A percentile compares a stretch with the other conserved stretches of the same genome.
Conservation (phyloP, 2,888 invertebrate species). For the Ophion obscuratus region DNA sequence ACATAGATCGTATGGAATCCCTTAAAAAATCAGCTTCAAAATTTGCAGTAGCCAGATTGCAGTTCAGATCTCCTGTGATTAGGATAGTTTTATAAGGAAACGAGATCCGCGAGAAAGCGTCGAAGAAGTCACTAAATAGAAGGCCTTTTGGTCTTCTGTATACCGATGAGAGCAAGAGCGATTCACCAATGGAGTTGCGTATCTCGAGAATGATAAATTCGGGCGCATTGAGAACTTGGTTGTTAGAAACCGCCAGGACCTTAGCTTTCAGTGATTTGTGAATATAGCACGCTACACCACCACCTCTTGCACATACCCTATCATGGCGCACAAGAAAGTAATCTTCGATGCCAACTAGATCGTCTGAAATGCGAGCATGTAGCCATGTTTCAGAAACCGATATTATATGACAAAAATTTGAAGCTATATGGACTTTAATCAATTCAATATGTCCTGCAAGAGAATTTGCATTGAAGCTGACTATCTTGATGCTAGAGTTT, state of each 20-base stretch:
- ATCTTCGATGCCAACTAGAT: neutral
- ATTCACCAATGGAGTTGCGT: neutral
- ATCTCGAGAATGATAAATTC: slow-evolving; percentile 36
- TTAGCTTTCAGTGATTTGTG: slow-evolving; percentile 38
- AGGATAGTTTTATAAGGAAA: too few species aligned
- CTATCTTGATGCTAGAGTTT: too few species aligned
- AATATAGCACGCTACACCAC: slow-evolving; percentile 47
- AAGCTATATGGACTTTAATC: neutral
- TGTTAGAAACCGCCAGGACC: neutral
- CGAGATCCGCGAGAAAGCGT: too few species aligned
- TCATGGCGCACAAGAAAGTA: slow-evolving; percentile 44
- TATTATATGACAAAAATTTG: slow-evolving; percentile 19
- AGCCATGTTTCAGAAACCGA: slow-evolving; percentile 30
- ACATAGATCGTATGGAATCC: too few species aligned
- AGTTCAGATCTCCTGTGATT: too few species aligned
- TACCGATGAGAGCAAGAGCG: too few species aligned
- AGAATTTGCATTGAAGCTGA: neutral
- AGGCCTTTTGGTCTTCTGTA: too few species aligned
- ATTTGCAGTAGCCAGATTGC: too few species aligned
- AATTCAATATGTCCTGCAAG: neutral
- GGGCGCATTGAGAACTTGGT: slow-evolving; percentile 16
- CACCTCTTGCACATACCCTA: slow-evolving; percentile 15
- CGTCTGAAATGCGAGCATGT: slow-evolving; percentile 5
- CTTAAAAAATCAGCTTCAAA: too few species aligned
- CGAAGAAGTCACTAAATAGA: too few species aligned